Percentiles rank a stretch among this genome's conserved stretches.
Conservation (phyloP, 2,888 invertebrate genomes). For the Stenolophus ochropezus region DNA sequence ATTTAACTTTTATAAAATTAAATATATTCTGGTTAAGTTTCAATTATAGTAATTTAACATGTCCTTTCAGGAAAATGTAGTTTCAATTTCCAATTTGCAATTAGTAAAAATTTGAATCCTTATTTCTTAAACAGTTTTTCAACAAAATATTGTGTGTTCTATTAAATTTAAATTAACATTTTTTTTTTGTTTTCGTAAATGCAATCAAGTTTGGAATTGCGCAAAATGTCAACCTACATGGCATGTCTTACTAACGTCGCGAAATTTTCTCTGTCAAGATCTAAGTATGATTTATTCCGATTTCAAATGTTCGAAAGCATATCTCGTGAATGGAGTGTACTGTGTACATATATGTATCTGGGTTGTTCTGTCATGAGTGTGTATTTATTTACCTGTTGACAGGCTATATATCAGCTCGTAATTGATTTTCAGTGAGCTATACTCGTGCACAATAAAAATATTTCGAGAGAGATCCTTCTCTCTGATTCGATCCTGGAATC, state of each 20-base stretch:
- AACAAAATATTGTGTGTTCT: no score
- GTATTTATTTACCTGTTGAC: conserved; percentile 32
- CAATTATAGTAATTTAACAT: no score
- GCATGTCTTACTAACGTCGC: not conserved
- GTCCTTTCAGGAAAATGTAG: no score
- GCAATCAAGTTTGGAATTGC: no score
- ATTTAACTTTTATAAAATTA: no score
- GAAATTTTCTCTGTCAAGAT: not conserved
- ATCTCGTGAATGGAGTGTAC: conserved; percentile 14
- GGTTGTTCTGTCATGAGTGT: conserved; percentile 10
- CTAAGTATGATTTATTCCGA: conserved; percentile 20
- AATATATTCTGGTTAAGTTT: no score
- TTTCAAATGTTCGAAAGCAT: not conserved
- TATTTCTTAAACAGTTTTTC: no score
- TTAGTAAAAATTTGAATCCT: no score
- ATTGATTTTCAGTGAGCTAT: conserved; percentile 32
- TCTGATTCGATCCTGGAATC: not conserved
- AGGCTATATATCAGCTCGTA: conserved; percentile 23
- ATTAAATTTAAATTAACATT: no score
- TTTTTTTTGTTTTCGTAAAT: no score
- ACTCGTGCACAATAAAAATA: conserved; percentile 17
- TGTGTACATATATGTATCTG: conserved; percentile 33
- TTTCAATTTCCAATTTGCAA: no score
- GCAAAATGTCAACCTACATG: not conserved
- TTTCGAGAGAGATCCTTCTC: not conserved